These are phyloP conservation scores for Leuciscus waleckii DNA, from an alignment of 2,797 vertebrate species.

Conservation along the genomic window DNA sequence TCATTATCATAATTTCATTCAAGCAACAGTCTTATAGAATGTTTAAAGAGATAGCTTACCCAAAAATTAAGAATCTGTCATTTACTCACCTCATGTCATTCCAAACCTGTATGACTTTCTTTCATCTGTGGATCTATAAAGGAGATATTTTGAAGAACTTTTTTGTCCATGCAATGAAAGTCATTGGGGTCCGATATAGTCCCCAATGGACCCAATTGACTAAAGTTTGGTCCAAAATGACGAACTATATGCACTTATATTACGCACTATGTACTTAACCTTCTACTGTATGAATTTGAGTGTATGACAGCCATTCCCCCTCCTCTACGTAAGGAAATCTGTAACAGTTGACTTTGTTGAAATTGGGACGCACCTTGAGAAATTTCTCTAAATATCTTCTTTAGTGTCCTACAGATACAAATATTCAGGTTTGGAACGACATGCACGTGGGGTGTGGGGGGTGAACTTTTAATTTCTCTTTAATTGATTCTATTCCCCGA, in stretches of 20 bases:
- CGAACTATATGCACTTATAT: background rate
- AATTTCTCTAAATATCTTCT: background rate
- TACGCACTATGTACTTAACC: background rate
- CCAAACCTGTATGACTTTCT: background rate
- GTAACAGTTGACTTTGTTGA: background rate
- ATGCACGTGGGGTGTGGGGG: background rate
- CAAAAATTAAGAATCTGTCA: background rate
- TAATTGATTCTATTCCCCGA: background rate
- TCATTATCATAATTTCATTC: background rate
- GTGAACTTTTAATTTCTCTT: conserved; percentile 26
- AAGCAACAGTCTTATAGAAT: background rate
- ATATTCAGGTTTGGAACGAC: background rate
- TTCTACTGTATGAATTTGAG: background rate
- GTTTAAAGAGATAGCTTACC: background rate
- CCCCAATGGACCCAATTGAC: background rate
- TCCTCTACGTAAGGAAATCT: background rate
- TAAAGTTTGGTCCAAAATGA: background rate
- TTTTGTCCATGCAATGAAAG: background rate
- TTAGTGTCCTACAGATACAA: background rate
- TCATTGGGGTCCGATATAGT: background rate
- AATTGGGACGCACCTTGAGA: background rate
- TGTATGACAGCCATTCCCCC: background rate
- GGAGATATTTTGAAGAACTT: background rate
- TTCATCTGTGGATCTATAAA: background rate
- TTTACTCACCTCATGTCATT: background rate